Percentiles rank a stretch among this genome's conserved stretches.
These are phyloP conservation scores for Masnerella sp. DNA, from an alignment of 2,888 invertebrate genomes.

Conservation along the genomic window DNA sequence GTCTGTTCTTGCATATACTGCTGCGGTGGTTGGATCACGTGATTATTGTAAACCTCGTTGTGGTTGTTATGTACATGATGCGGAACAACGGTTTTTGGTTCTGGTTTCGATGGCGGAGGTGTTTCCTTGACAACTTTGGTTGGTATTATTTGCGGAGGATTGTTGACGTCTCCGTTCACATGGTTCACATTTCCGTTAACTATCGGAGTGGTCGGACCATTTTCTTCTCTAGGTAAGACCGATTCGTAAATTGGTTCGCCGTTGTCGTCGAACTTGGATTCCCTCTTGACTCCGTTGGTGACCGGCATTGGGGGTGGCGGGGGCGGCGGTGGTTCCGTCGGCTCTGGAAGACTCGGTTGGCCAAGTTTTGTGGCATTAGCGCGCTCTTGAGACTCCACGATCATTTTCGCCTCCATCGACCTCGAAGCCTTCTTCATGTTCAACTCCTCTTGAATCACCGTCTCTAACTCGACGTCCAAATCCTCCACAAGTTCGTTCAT, in stretches of 20 bases:
- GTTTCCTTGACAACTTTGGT: slow-evolving; percentile 70
- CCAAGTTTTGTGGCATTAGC: slow-evolving; percentile 75
- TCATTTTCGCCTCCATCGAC: slow-evolving; percentile 39
- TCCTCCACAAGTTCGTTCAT: slow-evolving; percentile 91
- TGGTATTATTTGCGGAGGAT: slow-evolving; percentile 69
- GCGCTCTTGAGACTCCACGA: slow-evolving; percentile 61
- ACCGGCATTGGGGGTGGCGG: slow-evolving; percentile 80
- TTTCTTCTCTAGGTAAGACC: slow-evolving; percentile 85
- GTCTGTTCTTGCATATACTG: slow-evolving; percentile 61
- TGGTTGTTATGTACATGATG: slow-evolving; percentile 63
- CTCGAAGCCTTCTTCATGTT: slow-evolving; percentile 60
- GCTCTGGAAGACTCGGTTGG: slow-evolving; percentile 85
- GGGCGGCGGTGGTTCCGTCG: slow-evolving; percentile 86
- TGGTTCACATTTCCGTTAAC: slow-evolving; percentile 67
- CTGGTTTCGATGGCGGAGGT: slow-evolving; percentile 68
- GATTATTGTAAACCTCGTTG: slow-evolving; percentile 38
- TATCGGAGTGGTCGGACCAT: slow-evolving; percentile 68
- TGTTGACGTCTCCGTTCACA: slow-evolving; percentile 68
- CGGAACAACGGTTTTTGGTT: slow-evolving; percentile 66
- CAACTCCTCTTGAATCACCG: slow-evolving; percentile 82
- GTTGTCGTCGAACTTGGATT: slow-evolving; percentile 67
- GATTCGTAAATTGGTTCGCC: slow-evolving; percentile 92
- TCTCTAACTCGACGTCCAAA: slow-evolving; percentile 87
- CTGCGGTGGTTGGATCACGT: slow-evolving; percentile 55
- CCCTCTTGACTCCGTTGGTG: slow-evolving; percentile 74